Conservation (phyloP, 2,888 invertebrate genomes). For the Sarcophaga carnaria region DNA sequence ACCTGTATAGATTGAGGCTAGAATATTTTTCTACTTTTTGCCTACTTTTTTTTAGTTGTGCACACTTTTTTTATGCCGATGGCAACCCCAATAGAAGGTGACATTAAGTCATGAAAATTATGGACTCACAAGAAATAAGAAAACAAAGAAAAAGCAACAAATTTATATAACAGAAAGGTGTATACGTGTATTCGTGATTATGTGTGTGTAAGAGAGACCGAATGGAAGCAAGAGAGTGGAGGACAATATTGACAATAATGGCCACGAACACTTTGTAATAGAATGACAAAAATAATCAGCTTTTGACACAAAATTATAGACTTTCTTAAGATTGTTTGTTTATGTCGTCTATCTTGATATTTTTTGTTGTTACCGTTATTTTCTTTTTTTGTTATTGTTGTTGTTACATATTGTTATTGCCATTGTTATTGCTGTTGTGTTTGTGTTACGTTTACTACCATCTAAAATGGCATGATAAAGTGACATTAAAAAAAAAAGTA, state of each 20-base stretch:
- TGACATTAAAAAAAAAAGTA: not conserved
- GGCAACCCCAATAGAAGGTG: not conserved
- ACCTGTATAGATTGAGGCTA: no score
- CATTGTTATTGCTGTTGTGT: not conserved
- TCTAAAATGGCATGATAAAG: conserved; percentile 15
- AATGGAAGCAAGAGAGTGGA: no score
- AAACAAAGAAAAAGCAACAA: no score
- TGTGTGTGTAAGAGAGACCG: no score
- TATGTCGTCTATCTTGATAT: not conserved
- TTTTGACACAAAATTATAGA: conserved; percentile 44
- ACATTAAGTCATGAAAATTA: conserved; percentile 5
- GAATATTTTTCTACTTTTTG: not conserved
- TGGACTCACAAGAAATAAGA: not conserved
- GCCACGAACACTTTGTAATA: not conserved
- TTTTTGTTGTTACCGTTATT: no score
- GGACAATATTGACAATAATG: no score
- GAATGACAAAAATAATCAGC: conserved; percentile 45
- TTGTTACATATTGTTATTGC: not conserved
- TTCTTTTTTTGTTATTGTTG: not conserved
- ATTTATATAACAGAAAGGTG: no score
- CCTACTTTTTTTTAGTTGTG: no score
- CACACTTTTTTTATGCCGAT: no score
- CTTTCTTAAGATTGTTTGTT: conserved; percentile 30
- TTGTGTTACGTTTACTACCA: not conserved
- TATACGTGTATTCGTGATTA: no score